phyloP scores from a whole-genome alignment of 2,113 vertebrate genomes.

The Seriola quinqueradiata region DNA sequence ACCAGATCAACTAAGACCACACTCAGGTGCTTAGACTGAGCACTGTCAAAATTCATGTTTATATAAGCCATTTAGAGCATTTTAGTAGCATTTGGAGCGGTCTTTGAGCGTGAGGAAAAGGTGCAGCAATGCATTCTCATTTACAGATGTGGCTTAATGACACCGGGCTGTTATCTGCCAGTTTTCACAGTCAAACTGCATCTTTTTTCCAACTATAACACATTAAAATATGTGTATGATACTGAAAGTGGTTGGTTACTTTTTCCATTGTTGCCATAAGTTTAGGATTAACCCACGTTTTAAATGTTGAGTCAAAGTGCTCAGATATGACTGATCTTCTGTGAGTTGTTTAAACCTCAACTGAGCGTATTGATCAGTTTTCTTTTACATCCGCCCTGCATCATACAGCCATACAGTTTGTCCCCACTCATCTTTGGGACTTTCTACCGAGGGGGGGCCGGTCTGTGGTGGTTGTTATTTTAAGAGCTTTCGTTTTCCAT shows the following conservation, averaged over 20 bases:
- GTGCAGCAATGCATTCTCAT: constrained; percentile 40
- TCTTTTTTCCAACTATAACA: neutral
- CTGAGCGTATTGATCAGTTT: neutral
- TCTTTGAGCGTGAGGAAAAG: constrained; percentile 26
- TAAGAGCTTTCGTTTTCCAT: constrained; percentile 37
- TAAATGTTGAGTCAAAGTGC: neutral
- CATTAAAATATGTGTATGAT: neutral
- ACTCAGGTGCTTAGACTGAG: constrained; percentile 5
- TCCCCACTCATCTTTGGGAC: constrained; percentile 26
- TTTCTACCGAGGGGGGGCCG: constrained; percentile 28
- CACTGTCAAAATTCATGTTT: constrained; percentile 12
- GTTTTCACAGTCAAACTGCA: neutral
- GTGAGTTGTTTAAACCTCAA: neutral
- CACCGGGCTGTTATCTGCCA: constrained; percentile 1
- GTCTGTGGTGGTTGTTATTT: constrained; percentile 53
- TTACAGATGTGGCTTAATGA: constrained; percentile 24
- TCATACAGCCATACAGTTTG: neutral
- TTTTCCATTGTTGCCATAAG: neutral
- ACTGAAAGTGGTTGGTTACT: neutral
- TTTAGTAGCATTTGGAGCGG: neutral
- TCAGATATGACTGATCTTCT: neutral
- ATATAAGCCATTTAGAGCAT: neutral
- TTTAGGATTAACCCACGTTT: neutral
- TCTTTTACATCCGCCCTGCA: neutral
- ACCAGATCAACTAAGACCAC: neutral